phyloP scores from a whole-genome alignment of 2,888 invertebrate species.

The Plagodis dolabraria region DNA sequence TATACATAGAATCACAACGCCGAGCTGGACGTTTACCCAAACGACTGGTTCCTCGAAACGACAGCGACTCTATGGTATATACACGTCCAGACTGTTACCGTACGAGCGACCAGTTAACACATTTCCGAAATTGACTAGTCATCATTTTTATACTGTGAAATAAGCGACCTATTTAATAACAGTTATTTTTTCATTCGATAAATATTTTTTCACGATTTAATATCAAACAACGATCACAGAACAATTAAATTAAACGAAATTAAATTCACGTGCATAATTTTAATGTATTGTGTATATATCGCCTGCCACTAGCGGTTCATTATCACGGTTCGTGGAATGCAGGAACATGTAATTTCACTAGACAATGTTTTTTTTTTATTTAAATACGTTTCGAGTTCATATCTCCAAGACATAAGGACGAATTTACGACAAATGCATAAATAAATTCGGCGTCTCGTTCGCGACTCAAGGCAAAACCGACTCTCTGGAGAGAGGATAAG shows the following conservation, averaged over 20 bases:
- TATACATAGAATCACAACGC: constrained; percentile 38
- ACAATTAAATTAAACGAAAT: constrained; percentile 22
- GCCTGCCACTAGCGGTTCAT: not conserved
- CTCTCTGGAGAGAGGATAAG: constrained; percentile 6
- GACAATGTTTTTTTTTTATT: not conserved
- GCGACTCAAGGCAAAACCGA: constrained; percentile 27
- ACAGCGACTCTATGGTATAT: constrained; percentile 23
- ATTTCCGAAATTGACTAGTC: constrained; percentile 57
- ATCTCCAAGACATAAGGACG: constrained; percentile 9
- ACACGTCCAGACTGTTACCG: constrained; percentile 37
- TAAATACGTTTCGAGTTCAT: constrained; percentile 3
- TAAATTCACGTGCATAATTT: not conserved
- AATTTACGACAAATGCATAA: constrained; percentile 25
- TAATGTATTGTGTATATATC: not conserved
- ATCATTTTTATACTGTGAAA: constrained; percentile 35
- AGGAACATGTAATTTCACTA: constrained; percentile 18
- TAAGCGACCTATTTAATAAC: constrained; percentile 19
- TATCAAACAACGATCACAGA: constrained; percentile 25
- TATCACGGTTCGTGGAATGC: constrained; percentile 29
- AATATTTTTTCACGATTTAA: constrained; percentile 16
- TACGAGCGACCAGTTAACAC: constrained; percentile 40
- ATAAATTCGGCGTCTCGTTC: not conserved
- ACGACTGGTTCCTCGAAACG: constrained; percentile 13
- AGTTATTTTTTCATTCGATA: constrained; percentile 4
- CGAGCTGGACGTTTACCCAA: constrained; percentile 10